Evolutionary conservation across 2,797 vertebrate genomes (phyloP), one percentile per base, ranked within the genome.

Genomic region (Podarcis lilfordi): DNA sequence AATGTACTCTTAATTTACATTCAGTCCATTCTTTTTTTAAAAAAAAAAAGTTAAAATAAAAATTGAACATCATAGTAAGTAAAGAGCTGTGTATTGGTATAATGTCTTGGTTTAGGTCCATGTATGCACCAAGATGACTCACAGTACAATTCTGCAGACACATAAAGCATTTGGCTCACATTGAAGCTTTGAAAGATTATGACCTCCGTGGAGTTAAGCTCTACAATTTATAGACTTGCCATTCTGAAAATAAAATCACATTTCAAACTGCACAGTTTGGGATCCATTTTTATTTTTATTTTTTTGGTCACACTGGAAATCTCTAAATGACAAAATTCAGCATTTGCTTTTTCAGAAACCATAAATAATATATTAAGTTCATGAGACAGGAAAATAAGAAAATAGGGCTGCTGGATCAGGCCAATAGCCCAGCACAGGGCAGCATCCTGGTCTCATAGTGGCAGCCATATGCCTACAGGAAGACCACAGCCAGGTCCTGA

Each of bases 271-370:
- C 4, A 27, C 35, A 69, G 66, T 32, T 37, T 68, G 32, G n/a
- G 37, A 93, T 71, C 2, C 0, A 1, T 64, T 64, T 43, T 43
- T 43, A 43, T 8, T 43, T 43, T 43, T 43, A 43, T 43, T 43
- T 43, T 86, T 92, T 89, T 35, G 27, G 37, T 21, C 83, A 50
- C 40, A 89, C 37, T 27, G 6, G 35, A 71, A 91, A 0, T 2
- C 8, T 89, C 29, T 23, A 77, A 69, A 69, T 55, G 55, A 72
- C n/a, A 72, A 10, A 82, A 35, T 55, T 13, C 50, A 68, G 59
- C 4, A 37, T 83, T 81, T 64, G 71, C 7, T 21, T 25, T 86
- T 5, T 6, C 2, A 3, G 66, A 35, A 66, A 43, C 45, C 40
- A 86, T 71, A 35, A 87, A 15, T 1, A 88, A 77, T 27, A 86